These are phyloP conservation scores for Procavia capensis DNA, from an alignment of 2,113 vertebrate genomes.

Conservation along the genomic window DNA sequence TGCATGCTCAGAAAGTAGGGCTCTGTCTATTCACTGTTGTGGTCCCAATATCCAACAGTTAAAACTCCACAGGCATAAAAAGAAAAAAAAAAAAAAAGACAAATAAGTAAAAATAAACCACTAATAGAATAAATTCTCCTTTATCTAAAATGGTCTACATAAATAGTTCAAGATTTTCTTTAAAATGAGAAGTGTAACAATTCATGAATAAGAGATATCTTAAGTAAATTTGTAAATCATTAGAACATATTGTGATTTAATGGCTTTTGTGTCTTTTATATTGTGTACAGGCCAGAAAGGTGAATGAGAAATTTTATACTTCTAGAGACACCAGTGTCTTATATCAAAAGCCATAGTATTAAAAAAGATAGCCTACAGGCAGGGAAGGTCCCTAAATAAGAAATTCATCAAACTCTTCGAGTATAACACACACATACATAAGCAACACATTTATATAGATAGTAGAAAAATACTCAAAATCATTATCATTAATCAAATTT, in stretches of 20 bases:
- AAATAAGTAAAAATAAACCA: conserved; percentile 15
- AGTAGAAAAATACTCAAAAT: conserved; percentile 38
- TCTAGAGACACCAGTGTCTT: background rate
- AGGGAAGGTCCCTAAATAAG: conserved; percentile 8
- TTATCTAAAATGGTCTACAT: conserved; percentile 17
- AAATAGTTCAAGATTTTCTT: conserved; percentile 33
- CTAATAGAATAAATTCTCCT: background rate
- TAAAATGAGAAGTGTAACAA: conserved; percentile 26
- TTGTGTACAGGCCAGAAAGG: conserved; percentile 41
- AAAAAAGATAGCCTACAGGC: conserved; percentile 38
- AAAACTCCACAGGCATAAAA: background rate
- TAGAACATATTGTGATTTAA: conserved; percentile 35
- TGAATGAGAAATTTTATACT: conserved; percentile 18
- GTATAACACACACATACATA: background rate
- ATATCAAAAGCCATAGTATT: conserved; percentile 4
- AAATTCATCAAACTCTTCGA: conserved; percentile 44
- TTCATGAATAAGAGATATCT: conserved; percentile 5
- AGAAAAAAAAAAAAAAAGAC: no score
- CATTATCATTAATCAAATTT: conserved; percentile 38
- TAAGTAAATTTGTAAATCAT: background rate
- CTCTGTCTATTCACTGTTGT: conserved; percentile 63
- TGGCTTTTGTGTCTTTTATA: conserved; percentile 37
- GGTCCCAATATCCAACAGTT: background rate
- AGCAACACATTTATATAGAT: conserved; percentile 7
- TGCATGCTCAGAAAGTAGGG: conserved; percentile 57